Evolutionary conservation across 2,888 invertebrate genomes (phyloP).

Genomic region (Dione vanillae): DNA sequence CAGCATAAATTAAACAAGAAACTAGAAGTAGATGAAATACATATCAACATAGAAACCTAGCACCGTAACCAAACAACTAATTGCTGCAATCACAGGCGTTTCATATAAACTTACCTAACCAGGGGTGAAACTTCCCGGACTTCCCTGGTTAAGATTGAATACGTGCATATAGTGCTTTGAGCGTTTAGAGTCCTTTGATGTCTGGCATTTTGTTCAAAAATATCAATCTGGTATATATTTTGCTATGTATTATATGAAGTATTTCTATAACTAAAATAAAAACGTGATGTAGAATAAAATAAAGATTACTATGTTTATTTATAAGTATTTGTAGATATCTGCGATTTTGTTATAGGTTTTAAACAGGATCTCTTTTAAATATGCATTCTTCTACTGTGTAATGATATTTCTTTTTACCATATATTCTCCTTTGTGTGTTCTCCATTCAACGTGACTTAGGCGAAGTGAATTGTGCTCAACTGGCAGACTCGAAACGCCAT

Average conservation of each 20-base stretch:
- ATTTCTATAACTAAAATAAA: not conserved
- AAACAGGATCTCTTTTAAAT: no score
- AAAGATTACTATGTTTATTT: not conserved
- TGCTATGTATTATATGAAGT: not conserved
- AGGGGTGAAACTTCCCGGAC: not conserved
- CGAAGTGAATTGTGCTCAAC: no score
- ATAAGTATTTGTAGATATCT: no score
- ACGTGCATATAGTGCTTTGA: not conserved
- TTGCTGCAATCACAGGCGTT: not conserved
- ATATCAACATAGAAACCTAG: not conserved
- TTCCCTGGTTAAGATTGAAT: slow-evolving; percentile 6
- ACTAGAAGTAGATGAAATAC: not conserved
- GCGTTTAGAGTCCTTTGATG: slow-evolving; percentile 25
- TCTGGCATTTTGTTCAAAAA: not conserved
- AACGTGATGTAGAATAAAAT: not conserved
- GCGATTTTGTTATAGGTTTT: no score
- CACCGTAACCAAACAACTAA: not conserved
- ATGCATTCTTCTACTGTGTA: no score
- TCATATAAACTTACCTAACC: not conserved
- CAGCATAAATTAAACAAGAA: not conserved
- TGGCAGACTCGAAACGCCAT: no score
- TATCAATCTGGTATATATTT: not conserved
- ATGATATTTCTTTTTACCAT: no score
- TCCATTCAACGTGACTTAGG: no score
- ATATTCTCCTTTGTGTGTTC: no score